Conservation (phyloP, 2,888 invertebrate species). For the Aphrophora alni region DNA sequence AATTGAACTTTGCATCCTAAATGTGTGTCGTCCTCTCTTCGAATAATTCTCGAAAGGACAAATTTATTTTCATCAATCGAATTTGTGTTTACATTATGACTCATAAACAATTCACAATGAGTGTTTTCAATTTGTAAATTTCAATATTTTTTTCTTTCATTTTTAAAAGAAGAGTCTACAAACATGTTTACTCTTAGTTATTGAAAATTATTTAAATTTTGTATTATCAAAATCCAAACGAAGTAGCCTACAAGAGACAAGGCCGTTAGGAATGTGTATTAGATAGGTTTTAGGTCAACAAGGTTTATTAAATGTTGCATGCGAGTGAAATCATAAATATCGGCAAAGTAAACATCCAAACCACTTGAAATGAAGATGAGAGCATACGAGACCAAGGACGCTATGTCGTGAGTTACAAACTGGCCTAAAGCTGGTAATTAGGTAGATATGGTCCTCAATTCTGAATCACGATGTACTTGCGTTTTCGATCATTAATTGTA, state of each 20-base stretch:
- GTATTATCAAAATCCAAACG: no score
- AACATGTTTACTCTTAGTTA: not conserved
- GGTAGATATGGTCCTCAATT: not conserved
- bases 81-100: not conserved
- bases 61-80: no score
- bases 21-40: no score
- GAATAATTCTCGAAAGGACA: no score
- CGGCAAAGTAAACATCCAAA: not conserved
- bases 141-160: no score
- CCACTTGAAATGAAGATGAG: not conserved
- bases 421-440: not conserved
- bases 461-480: not conserved
- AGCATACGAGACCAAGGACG: not conserved
- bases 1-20: no score
- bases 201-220: no score
- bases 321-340: not conserved
- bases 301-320: slow-evolving; percentile 2
- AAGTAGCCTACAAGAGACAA: not conserved
- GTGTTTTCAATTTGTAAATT: no score
- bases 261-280: not conserved
- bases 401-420: not conserved
- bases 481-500: not conserved
- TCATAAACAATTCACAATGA: not conserved
- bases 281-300: not conserved
- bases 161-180: no score